Percentiles rank a stretch among this genome's conserved stretches.
Evolutionary conservation across 1,140 invertebrate species (phyloP).

Genomic region (Polypedilum vanderplanki): DNA sequence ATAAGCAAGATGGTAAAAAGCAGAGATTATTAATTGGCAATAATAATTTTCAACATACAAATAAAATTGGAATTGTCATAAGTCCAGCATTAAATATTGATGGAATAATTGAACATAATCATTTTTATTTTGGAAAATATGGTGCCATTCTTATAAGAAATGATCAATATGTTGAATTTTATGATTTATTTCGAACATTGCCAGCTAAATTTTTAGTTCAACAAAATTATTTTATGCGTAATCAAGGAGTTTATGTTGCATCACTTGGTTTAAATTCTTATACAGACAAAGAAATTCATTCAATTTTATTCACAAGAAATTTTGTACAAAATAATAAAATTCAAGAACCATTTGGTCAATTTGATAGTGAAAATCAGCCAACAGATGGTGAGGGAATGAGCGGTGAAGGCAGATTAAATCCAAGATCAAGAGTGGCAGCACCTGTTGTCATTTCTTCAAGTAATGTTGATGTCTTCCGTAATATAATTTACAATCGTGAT

Average conservation of each 20-base stretch:
- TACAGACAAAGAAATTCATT: constrained; percentile 61
- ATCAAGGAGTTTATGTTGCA: constrained; percentile 71
- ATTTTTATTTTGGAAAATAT: constrained; percentile 71
- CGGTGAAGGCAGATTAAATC: constrained; percentile 55
- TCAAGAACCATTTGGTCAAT: constrained; percentile 72
- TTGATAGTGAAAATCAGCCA: constrained; percentile 43
- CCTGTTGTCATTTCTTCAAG: constrained; percentile 82
- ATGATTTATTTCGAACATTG: constrained; percentile 56
- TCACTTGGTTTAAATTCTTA: constrained; percentile 83
- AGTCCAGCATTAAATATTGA: constrained; percentile 78
- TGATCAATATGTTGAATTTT: constrained; percentile 62
- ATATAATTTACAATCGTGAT: constrained; percentile 86
- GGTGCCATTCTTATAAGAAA: constrained; percentile 86
- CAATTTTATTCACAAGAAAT: constrained; percentile 80
- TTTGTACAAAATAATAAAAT: constrained; percentile 80
- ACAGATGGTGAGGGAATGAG: constrained; percentile 47
- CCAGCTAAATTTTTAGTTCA: constrained; percentile 68
- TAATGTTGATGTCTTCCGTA: constrained; percentile 83
- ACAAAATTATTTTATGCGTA: constrained; percentile 83
- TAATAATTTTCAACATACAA: constrained; percentile 72
- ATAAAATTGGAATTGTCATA: constrained; percentile 67
- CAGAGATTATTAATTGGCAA: constrained; percentile 74
- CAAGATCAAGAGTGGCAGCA: constrained; percentile 80
- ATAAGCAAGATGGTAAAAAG: constrained; percentile 47
- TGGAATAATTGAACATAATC: constrained; percentile 77